A percentile compares a stretch with the other conserved stretches of the same genome.
Conservation (phyloP, 2,888 invertebrate genomes). For the Apomyelois bistriatella region DNA sequence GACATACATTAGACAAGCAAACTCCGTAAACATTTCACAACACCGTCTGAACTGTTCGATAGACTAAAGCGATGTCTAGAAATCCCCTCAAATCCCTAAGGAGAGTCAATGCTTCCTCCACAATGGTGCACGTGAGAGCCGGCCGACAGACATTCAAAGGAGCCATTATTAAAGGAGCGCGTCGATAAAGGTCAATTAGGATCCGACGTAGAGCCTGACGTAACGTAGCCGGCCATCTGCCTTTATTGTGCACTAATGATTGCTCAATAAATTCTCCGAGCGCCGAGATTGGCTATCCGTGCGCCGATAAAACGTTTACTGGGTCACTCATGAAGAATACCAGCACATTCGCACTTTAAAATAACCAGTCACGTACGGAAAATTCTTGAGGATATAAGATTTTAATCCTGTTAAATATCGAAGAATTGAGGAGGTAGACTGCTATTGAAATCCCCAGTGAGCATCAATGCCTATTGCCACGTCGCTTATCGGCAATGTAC, state of each 20-base stretch:
- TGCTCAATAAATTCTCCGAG: slow-evolving; percentile 33
- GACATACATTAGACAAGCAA: slow-evolving; percentile 16
- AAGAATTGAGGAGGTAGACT: slow-evolving; percentile 66
- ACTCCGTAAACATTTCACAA: slow-evolving; percentile 21
- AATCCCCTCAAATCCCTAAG: slow-evolving; percentile 62
- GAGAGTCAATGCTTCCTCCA: slow-evolving; percentile 53
- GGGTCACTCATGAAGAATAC: slow-evolving; percentile 27
- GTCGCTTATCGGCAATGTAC: slow-evolving; percentile 70
- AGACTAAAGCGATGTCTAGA: slow-evolving; percentile 46
- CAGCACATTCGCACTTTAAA: slow-evolving; percentile 22
- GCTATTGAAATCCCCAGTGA: slow-evolving; percentile 72
- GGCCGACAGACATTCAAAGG: slow-evolving; percentile 59
- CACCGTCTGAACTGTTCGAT: slow-evolving; percentile 28
- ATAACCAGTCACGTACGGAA: slow-evolving; percentile 44
- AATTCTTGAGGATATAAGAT: slow-evolving; percentile 53
- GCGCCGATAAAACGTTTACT: slow-evolving; percentile 30
- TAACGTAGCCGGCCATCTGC: slow-evolving; percentile 33
- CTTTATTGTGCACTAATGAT: slow-evolving; percentile 37
- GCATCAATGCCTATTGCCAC: slow-evolving; percentile 76
- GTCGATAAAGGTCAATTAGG: slow-evolving; percentile 65
- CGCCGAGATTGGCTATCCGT: slow-evolving; percentile 27
- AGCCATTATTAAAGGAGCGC: slow-evolving; percentile 56
- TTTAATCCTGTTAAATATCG: slow-evolving; percentile 66
- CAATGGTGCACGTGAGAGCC: slow-evolving; percentile 56
- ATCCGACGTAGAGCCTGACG: slow-evolving; percentile 36